Percentiles rank a stretch among this genome's conserved stretches.
These are phyloP conservation scores for Acanthochromis polyacanthus DNA, from an alignment of 2,113 vertebrate genomes.

Conservation along the genomic window DNA sequence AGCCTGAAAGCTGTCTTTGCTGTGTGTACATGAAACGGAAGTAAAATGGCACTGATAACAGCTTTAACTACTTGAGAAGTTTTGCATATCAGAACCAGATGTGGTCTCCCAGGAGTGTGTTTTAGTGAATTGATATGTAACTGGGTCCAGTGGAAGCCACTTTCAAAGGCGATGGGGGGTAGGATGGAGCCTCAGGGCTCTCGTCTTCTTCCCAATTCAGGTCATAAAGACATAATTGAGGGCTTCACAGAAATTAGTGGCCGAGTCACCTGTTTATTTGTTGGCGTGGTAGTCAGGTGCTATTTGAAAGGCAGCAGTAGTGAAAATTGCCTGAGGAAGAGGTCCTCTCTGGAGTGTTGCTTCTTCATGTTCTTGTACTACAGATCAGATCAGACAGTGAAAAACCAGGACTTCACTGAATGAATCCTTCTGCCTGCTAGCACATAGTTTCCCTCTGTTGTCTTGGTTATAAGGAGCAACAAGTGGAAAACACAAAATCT, in stretches of 20 bases:
- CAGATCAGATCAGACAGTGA: background rate
- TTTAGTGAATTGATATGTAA: constrained; percentile 5
- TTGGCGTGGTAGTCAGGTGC: constrained; percentile 46
- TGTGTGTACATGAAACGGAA: constrained; percentile 14
- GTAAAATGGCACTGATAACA: background rate
- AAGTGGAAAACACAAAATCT: background rate
- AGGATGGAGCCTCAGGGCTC: constrained; percentile 7
- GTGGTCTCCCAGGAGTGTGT: background rate
- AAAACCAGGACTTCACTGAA: background rate
- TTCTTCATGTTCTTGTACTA: background rate
- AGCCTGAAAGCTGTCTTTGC: constrained; percentile 1
- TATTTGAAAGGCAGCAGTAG: constrained; percentile 66
- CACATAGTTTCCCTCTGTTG: background rate
- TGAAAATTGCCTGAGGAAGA: constrained; percentile 28
- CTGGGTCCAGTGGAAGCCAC: background rate
- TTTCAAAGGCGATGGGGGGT: background rate
- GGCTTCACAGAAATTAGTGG: constrained; percentile 49
- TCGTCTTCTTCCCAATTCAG: constrained; percentile 37
- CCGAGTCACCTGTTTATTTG: constrained; percentile 56
- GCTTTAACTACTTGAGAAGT: background rate
- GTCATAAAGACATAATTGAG: constrained; percentile 62
- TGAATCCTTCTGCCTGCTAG: background rate
- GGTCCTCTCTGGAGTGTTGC: background rate
- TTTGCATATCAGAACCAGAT: background rate
- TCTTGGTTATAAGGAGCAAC: no score